Conservation (phyloP, 35 echinoderm and acorn worm genomes). For the Hemicentrotus pulcherrimus region DNA sequence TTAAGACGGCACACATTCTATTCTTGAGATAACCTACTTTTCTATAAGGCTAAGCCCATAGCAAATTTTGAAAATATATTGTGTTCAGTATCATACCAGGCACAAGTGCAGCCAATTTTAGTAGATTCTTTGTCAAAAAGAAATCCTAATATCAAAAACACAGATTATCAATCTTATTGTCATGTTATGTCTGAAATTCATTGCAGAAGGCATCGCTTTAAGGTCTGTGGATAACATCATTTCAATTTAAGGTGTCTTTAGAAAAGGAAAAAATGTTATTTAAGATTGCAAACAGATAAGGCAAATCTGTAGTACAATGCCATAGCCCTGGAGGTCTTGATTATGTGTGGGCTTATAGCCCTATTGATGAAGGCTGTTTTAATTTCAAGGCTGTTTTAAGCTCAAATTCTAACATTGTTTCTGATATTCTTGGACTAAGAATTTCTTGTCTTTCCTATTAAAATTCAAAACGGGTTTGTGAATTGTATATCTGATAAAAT, state of each 20-base stretch:
- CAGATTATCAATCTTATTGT: neutral
- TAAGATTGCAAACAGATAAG: conserved; percentile 4
- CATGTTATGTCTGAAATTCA: neutral
- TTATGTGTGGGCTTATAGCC: neutral
- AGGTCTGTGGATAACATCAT: neutral
- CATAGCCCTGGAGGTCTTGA: neutral
- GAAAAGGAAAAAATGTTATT: neutral
- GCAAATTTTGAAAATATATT: neutral
- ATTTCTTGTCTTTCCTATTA: neutral
- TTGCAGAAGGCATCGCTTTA: neutral
- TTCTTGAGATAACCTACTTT: neutral
- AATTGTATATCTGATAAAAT: neutral
- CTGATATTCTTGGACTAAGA: neutral
- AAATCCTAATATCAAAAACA: neutral
- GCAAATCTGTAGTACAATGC: neutral
- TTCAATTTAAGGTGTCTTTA: neutral
- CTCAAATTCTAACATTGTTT: neutral
- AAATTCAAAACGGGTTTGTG: neutral
- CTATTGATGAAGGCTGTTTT: neutral
- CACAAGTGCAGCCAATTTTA: neutral
- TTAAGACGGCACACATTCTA: neutral
- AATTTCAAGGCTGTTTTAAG: neutral
- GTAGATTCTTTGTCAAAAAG: neutral
- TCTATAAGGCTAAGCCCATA: neutral
- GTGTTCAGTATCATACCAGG: neutral